Evolutionary conservation across 2,888 invertebrate species (phyloP).

Genomic region (Aspidapion aeneum): DNA sequence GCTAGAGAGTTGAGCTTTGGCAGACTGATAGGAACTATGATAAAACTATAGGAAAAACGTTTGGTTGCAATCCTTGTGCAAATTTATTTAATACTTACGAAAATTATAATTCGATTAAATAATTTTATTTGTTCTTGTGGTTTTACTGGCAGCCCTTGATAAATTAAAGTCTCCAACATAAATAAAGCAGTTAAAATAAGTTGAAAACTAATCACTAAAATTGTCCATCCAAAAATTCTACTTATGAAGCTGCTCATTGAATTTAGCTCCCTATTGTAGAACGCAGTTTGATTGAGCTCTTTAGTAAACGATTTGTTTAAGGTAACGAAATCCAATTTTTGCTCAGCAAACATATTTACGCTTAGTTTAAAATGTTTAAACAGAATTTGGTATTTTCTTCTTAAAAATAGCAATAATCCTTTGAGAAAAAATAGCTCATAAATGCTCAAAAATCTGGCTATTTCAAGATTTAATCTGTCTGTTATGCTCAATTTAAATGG

Average conservation of each 20-base stretch:
- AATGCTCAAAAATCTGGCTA: too few relatives aligned
- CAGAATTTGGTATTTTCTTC: not conserved
- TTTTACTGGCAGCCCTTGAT: not conserved
- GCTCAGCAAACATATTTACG: not conserved
- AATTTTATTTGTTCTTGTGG: too few relatives aligned
- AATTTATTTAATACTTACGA: too few relatives aligned
- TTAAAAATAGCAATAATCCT: not conserved
- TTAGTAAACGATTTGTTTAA: not conserved
- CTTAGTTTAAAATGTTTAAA: not conserved
- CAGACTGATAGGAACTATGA: too few relatives aligned
- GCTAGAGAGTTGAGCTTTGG: too few relatives aligned
- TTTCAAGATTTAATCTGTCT: too few relatives aligned
- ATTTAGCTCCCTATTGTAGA: not conserved
- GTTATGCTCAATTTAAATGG: too few relatives aligned
- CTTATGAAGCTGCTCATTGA: not conserved
- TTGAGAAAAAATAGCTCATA: not conserved
- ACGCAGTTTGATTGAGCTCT: not conserved
- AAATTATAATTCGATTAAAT: too few relatives aligned
- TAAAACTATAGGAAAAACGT: too few relatives aligned
- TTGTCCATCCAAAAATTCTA: not conserved
- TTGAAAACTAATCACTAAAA: not conserved
- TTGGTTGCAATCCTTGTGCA: too few relatives aligned
- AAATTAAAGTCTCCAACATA: not conserved
- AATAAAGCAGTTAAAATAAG: not conserved
- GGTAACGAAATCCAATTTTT: not conserved